Base-by-base conservation (phyloP, 1,140 invertebrate genomes). In the Drosophila virilis region DNA sequence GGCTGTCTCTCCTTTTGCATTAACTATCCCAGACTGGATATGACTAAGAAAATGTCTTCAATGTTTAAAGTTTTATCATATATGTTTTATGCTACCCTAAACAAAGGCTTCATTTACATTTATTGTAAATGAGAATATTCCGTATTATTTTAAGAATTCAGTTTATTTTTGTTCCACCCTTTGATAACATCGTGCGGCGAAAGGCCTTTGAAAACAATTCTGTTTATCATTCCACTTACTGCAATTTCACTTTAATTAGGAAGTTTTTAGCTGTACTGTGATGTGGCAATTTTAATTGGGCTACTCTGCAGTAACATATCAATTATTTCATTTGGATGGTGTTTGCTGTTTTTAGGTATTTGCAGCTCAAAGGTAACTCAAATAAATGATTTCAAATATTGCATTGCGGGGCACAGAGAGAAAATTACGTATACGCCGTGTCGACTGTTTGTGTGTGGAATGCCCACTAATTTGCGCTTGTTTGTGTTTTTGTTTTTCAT, bases 391-490 rank as follows among this genome's bases (percentile, higher is more conserved):
- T 37, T 1, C 35, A 28, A 59, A 57, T 55, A 67, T 59, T 35
- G 22, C n/a, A 50, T 67, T 42, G 46, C 65, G 40, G 12, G n/a
- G 22, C 6, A 13, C 8, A 70, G 22, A 22, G 32, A 32, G 9
- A 54, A 72, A 43, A 73, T 73, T 46, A 68, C 54, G 55, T 42
- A 54, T 68, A 54, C 64, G 64, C 55, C 70, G 50, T 38, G 64
- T 48, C 33, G 33, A 38, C n/a, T 22, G 45, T 22, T 15, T 28
- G 45, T 48, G 6, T 48, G 17, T 48, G 9, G 8, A 22, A 38
- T 52, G 46, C 66, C 40, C 55, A 73, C 55, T 73, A 73, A 73
- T 73, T 73, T 73, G 48, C 52, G 48, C 46, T 59, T 64, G 62
- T 54, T 57, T 67, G 3, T 28, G 4, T 28, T 57, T 51, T 57